phyloP scores from a whole-genome alignment of 2,797 vertebrate species.

The Chaetophractus vellerosus region DNA sequence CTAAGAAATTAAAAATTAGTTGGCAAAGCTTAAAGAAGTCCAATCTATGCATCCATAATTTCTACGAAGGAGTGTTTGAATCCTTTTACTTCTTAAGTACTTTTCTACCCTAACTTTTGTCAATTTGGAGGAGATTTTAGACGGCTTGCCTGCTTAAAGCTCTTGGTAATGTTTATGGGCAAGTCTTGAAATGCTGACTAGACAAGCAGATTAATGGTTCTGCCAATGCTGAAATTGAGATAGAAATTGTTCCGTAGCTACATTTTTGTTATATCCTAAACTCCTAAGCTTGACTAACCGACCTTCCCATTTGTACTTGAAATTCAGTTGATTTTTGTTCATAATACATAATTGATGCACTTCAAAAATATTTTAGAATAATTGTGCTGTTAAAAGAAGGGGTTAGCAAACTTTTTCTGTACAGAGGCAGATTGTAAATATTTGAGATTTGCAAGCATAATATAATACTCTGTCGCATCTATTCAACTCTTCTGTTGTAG shows the following conservation, averaged over 20 bases:
- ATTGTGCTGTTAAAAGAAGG: neutral
- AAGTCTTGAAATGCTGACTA: slow-evolving; percentile 72
- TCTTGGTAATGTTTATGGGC: slow-evolving; percentile 78
- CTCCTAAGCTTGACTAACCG: neutral
- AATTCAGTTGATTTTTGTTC: slow-evolving; percentile 61
- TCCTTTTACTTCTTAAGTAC: slow-evolving; percentile 56
- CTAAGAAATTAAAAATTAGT: slow-evolving; percentile 61
- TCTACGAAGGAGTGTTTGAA: neutral
- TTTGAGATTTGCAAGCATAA: neutral
- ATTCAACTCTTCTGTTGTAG: neutral
- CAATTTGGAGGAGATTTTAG: slow-evolving; percentile 67
- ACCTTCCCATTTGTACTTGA: slow-evolving; percentile 17
- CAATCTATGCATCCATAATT: neutral
- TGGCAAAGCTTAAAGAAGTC: slow-evolving; percentile 32
- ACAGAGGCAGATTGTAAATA: slow-evolving; percentile 1
- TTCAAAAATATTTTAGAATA: slow-evolving; percentile 3
- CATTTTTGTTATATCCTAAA: neutral
- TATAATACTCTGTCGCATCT: neutral
- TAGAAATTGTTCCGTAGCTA: slow-evolving; percentile 18
- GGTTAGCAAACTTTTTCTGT: slow-evolving; percentile 1
- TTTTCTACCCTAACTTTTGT: slow-evolving; percentile 52
- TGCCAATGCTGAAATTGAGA: slow-evolving; percentile 60
- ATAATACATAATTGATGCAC: neutral
- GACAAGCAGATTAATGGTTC: slow-evolving; percentile 66
- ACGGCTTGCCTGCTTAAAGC: slow-evolving; percentile 22